Evolutionary conservation across 2,888 invertebrate species (phyloP), one percentile per base, ranked within the genome.

Genomic region (Eristalis tenax): DNA sequence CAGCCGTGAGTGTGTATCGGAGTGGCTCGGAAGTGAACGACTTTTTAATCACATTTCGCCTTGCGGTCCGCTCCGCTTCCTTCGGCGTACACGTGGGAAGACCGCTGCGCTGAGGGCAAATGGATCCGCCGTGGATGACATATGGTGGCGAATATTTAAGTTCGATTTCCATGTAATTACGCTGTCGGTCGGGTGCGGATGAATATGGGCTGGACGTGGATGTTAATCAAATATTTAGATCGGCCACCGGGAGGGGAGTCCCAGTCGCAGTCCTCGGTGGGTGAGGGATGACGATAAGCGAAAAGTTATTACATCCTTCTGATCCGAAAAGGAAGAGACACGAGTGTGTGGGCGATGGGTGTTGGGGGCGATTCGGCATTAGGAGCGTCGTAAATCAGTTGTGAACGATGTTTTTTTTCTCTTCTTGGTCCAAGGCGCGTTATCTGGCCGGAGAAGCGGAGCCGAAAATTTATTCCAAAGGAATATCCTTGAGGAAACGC

Each of bases 91-190:
- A 26, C 26, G 13, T 26, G 26, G 59, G 50, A 79, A 56, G 74
- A 66, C 65, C 2, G 68, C 79, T 74, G 76, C 43, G 32, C 59
- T 28, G 66, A 57, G 65, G 61, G 13, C 83, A 70, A 75, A 75
- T 83, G 69, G 61, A 56, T 61, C 61, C 73, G 65, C 77, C 70
- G 22, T 68, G 50, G 79, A 83, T 83, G 87, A 83, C 87, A 87
- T 87, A 87, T 87, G 87, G 79, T 87, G 66, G 79, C 82, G 85
- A 86, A 86, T 86, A 86, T 79, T 86, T 70, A 87, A 87, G 86
- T 86, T 81, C 82, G 83, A 79, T 79, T 64, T 66, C 26, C 38
- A 22, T 56, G 83, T 73, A 87, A 87, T 87, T 87, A 80, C 79
- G 38, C 23, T 18, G 57, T n/a, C 43, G 18, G 59, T 13, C 5